Conservation (phyloP, 92 coral and sea anemone species). For the Epizoanthus stellaris region DNA sequence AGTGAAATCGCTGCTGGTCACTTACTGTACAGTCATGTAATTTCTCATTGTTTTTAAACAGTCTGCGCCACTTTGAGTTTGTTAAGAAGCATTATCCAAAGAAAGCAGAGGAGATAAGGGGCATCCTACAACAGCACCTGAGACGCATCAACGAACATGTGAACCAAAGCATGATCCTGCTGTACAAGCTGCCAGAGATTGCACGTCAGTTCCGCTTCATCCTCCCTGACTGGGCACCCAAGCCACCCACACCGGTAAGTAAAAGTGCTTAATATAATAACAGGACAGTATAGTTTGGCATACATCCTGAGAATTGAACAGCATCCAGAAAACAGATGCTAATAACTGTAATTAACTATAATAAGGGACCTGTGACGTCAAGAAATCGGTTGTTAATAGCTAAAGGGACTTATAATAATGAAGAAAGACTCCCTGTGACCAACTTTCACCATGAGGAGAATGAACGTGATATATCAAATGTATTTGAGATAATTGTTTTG, state of each 20-base stretch:
- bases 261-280: not conserved
- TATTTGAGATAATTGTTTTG: too few species aligned
- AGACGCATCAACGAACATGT: constrained; percentile 69
- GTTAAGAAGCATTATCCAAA: constrained; percentile 72
- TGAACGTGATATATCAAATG: too few species aligned
- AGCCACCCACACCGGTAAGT: constrained; percentile 73
- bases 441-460: too few species aligned
- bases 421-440: too few species aligned
- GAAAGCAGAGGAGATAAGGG: constrained; percentile 63
- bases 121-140: constrained; percentile 68
- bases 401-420: too few species aligned
- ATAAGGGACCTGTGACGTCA: too few species aligned
- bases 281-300: too few species aligned
- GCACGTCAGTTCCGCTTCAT: constrained; percentile 77
- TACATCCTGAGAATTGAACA: too few species aligned
- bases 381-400: too few species aligned
- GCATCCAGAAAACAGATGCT: too few species aligned
- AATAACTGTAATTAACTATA: too few species aligned
- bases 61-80: constrained; percentile 70
- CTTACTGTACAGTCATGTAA: not conserved
- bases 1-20: not conserved
- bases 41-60: constrained; percentile 11
- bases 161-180: constrained; percentile 82
- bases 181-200: constrained; percentile 84
- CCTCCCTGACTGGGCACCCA: constrained; percentile 87